Conservation (phyloP, 1,140 invertebrate genomes). For the Drosophila tropicalis region DNA sequence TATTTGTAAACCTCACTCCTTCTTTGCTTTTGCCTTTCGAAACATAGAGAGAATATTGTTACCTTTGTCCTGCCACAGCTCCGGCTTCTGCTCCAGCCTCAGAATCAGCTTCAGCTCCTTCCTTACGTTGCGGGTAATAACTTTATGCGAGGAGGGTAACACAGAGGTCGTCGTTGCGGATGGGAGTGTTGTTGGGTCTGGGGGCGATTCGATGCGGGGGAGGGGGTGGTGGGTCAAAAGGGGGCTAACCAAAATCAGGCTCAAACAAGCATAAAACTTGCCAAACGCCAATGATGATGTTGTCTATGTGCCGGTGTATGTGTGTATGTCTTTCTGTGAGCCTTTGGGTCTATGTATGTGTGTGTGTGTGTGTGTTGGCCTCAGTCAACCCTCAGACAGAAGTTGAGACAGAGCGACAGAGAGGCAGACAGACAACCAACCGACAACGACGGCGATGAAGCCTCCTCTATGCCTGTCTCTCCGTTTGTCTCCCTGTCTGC, state of each 20-base stretch:
- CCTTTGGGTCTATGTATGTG: not conserved
- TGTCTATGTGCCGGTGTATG: conserved; percentile 21
- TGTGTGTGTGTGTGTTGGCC: conserved; percentile 27
- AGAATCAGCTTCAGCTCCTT: not conserved
- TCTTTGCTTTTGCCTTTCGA: conserved; percentile 3
- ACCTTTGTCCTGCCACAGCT: conserved; percentile 40
- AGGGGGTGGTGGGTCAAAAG: not conserved
- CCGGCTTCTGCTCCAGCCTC: not conserved
- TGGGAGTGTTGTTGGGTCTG: not conserved
- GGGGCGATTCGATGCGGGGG: not conserved
- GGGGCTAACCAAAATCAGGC: conserved; percentile 52
- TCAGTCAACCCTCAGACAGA: conserved; percentile 52
- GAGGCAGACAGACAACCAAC: conserved; percentile 33
- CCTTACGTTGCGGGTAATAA: conserved; percentile 49
- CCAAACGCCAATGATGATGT: conserved; percentile 64
- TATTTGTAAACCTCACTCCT: conserved; percentile 60
- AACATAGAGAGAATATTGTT: conserved; percentile 35
- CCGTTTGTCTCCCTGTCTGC: not conserved
- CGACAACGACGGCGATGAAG: conserved; percentile 29
- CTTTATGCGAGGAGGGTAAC: conserved; percentile 53
- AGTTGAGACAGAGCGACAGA: conserved; percentile 27
- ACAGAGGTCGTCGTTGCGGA: conserved; percentile 31
- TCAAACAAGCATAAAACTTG: conserved; percentile 72
- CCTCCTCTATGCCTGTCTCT: conserved; percentile 23
- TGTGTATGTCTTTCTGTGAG: conserved; percentile 15